Evolutionary conservation across 2,113 vertebrate species (phyloP).

Genomic region (Odocoileus virginianus): DNA sequence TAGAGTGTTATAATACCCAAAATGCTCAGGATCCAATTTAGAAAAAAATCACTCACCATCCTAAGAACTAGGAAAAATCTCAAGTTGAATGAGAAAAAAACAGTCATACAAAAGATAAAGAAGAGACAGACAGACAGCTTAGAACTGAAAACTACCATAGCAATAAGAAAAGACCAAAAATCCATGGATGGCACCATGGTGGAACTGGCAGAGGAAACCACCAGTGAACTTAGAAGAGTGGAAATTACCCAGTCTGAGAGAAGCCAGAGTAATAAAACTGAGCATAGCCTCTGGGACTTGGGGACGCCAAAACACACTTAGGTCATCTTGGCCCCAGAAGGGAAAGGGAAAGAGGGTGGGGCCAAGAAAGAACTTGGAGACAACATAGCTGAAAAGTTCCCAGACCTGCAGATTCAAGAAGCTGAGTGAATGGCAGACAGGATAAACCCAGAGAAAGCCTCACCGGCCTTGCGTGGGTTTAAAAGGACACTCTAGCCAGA

Average conservation of each 20-base stretch:
- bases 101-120: neutral
- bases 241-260: neutral
- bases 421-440: neutral
- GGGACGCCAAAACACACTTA: neutral
- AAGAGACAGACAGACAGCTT: neutral
- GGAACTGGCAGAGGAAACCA: neutral
- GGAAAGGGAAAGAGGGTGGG: neutral
- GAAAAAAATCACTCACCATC: neutral
- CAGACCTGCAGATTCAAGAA: neutral
- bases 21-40: neutral
- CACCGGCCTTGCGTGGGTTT: rapidly evolving
- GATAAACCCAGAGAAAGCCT: neutral
- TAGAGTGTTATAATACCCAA: neutral
- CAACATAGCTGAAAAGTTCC: neutral
- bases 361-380: neutral
- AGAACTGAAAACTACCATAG: neutral
- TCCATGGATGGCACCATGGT: neutral
- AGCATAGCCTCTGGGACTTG: neutral
- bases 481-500: neutral
- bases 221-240: neutral
- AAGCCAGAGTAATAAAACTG: neutral
- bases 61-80: neutral
- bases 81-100: neutral
- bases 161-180: neutral
- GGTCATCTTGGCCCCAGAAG: neutral